Evolutionary conservation across 37 sponge, comb jelly and placozoan genomes (phyloP).

Genomic region (Oscarella lobularis): DNA sequence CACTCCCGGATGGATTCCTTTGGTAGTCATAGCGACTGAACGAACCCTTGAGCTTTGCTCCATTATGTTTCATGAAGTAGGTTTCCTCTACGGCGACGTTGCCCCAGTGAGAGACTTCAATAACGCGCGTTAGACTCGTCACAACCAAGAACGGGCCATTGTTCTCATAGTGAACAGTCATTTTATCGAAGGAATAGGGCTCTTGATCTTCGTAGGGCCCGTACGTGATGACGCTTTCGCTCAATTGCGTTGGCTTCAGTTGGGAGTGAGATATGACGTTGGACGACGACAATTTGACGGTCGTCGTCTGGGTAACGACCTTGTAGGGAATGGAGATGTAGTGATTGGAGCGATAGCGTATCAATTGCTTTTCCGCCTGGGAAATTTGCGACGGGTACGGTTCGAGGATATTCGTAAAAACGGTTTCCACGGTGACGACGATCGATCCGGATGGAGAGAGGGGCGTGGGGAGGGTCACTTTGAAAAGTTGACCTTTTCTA

Average conservation of each 20-base stretch:
- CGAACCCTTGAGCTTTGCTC: constrained; percentile 25
- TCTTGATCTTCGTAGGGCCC: constrained; percentile 61
- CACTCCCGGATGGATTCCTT: constrained; percentile 73
- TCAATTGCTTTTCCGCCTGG: constrained; percentile 77
- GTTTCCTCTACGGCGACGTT: constrained; percentile 93
- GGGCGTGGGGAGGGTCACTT: constrained; percentile 23
- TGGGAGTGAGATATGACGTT: constrained; percentile 61
- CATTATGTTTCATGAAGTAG: constrained; percentile 56
- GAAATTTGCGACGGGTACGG: constrained; percentile 62
- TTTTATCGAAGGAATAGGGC: constrained; percentile 15
- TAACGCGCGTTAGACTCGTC: constrained; percentile 36
- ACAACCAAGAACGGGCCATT: constrained; percentile 73
- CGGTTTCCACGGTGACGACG: constrained; percentile 37
- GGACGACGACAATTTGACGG: constrained; percentile 39
- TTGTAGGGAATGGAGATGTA: constrained; percentile 64
- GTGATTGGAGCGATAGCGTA: constrained; percentile 49
- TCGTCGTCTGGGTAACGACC: constrained; percentile 45
- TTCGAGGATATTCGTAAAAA: constrained; percentile 32
- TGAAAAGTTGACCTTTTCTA: constrained; percentile 13
- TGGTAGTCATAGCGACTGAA: constrained; percentile 71
- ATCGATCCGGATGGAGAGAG: constrained; percentile 23
- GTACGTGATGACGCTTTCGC: constrained; percentile 56
- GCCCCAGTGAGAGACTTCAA: constrained; percentile 98
- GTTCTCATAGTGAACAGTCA: constrained; percentile 84
- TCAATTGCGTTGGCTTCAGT: constrained; percentile 45